phyloP scores from a whole-genome alignment of 2,797 vertebrate species.

The Odontamblyopus rebecca region DNA sequence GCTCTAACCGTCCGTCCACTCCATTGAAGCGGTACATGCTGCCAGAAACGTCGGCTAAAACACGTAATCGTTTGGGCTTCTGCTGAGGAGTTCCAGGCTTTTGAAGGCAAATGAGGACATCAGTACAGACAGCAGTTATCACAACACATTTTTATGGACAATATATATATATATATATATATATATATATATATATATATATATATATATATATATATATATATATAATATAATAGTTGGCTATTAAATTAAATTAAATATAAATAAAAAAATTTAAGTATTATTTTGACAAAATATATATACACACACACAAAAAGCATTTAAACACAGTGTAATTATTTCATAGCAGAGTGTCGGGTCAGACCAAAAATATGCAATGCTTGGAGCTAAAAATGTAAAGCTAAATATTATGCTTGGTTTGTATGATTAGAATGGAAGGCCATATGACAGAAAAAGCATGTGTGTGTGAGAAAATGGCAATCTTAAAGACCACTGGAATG shows the following conservation, averaged over 20 bases:
- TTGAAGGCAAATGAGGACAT: slow-evolving; percentile 6
- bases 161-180: too few relatives aligned
- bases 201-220: too few relatives aligned
- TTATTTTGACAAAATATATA: not conserved
- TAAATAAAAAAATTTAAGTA: not conserved
- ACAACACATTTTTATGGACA: not conserved
- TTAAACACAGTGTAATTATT: slow-evolving; percentile 23
- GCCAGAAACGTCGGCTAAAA: slow-evolving; percentile 92
- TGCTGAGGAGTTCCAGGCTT: slow-evolving; percentile 90
- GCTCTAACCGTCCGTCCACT: slow-evolving; percentile 90
- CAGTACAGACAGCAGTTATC: slow-evolving; percentile 5
- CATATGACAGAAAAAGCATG: slow-evolving; percentile 14
- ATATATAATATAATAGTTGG: not conserved
- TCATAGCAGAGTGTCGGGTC: slow-evolving; percentile 21
- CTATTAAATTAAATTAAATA: not conserved
- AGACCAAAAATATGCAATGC: slow-evolving; percentile 52
- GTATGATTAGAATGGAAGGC: slow-evolving; percentile 43
- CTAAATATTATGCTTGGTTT: slow-evolving; percentile 54
- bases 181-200: too few relatives aligned
- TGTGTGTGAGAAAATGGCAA: slow-evolving; percentile 50
- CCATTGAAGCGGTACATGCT: slow-evolving; percentile 99
- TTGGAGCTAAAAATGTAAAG: slow-evolving; percentile 42
- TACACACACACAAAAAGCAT: slow-evolving; percentile 4
- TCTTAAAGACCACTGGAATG: slow-evolving; percentile 57
- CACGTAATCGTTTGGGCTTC: slow-evolving; percentile 90